Evolutionary conservation across 2,113 vertebrate genomes (phyloP), one percentile per base, ranked within the genome.

Genomic region (Tragulus kanchil): DNA sequence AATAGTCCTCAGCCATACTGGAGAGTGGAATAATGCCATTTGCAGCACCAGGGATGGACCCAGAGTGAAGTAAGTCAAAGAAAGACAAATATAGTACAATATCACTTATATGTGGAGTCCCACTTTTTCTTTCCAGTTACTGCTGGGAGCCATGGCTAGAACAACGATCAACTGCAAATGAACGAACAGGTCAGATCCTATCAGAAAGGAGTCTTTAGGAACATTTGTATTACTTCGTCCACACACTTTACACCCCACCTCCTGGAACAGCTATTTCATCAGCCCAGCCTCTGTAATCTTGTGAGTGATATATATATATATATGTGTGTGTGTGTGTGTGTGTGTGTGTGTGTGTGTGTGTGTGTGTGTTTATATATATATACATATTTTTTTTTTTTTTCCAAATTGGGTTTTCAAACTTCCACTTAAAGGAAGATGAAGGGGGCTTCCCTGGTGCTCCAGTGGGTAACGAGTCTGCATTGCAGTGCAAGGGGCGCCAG

Each of bases 351-450:
- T n/a, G 31, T 65, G n/a, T 9, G 36, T 36, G n/a, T 65, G 31
- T 8, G 8, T 21, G 19, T 17, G 19, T 58, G 19, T 58, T 19
- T 16, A 58, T 6, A 59, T 59, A 59, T 17, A 59, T 59, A 59
- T 17, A 59, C 15, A 8, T 45, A 31, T 26, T 6, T 7, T 67
- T 67, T 52, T 52, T 26, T 11, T 13, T 23, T 0, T 0, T 3
- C 45, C 3, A 91, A 96, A 96, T 52, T 84, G 67, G 31, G 25
- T 93, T 97, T 96, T 95, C 84, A 96, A 93, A 83, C 50, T 85
- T 95, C 65, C 73, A 73, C 83, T 92, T 93, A 89, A 89, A 96
- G 71, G 61, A 83, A 96, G 71, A 90, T 90, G 19, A 91, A 84
- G 36, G 36, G 36, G 36, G 36, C 36, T 36, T 36, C 36, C 36